phyloP scores from a whole-genome alignment of 2,797 vertebrate genomes.

The Typhlichthys subterraneus region DNA sequence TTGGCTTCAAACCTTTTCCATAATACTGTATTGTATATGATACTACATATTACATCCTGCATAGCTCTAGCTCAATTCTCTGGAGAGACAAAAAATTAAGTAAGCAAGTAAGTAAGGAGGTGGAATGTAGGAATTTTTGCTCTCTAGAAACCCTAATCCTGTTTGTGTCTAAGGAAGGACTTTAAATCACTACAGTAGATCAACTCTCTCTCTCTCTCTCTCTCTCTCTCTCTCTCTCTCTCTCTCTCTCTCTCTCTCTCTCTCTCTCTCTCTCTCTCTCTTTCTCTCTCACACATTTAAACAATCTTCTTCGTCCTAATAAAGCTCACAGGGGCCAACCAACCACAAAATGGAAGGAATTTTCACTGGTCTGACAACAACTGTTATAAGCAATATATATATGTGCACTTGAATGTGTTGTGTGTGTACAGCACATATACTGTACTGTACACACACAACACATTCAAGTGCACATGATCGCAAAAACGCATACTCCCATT shows the following conservation, averaged over 20 bases:
- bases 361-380: slow-evolving; percentile 48
- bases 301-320: slow-evolving; percentile 44
- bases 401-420: too few species aligned
- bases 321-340: slow-evolving; percentile 40
- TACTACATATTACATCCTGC: too few species aligned
- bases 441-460: slow-evolving; percentile 5
- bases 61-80: too few species aligned
- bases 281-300: background rate
- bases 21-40: too few species aligned
- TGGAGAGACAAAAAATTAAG: too few species aligned
- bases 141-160: background rate
- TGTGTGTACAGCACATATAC: too few species aligned
- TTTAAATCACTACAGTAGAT: slow-evolving; percentile 32
- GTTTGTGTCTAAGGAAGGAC: background rate
- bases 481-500: slow-evolving; percentile 3
- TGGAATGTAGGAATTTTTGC: too few species aligned
- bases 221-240: background rate
- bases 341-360: slow-evolving; percentile 47
- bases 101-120: too few species aligned
- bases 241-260: background rate
- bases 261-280: background rate
- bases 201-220: background rate
- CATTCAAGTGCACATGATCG: slow-evolving; percentile 5
- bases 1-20: background rate
- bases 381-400: slow-evolving; percentile 15